phyloP scores from a whole-genome alignment of 1,140 invertebrate species.

The Platyura marginata region DNA sequence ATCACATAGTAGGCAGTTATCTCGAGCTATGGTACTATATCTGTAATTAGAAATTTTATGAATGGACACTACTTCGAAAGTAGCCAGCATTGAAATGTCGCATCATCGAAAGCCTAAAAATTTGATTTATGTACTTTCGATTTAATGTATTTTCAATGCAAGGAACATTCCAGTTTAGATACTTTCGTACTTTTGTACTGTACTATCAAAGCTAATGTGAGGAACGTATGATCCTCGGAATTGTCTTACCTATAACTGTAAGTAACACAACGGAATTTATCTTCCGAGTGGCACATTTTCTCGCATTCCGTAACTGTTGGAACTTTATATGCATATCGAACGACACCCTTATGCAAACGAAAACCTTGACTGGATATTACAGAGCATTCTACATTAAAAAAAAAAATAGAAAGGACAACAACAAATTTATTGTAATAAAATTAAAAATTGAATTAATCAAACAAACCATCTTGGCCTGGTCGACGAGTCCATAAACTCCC shows the following conservation, averaged over 20 bases:
- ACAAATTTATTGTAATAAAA: neutral
- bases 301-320: constrained; percentile 54
- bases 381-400: constrained; percentile 42
- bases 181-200: too few relatives aligned
- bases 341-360: constrained; percentile 39
- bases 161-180: too few relatives aligned
- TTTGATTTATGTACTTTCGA: too few relatives aligned
- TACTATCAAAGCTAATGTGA: neutral
- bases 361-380: constrained; percentile 51
- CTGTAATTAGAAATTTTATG: too few relatives aligned
- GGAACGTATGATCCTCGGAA: constrained; percentile 1
- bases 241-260: constrained; percentile 49
- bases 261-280: constrained; percentile 46
- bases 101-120: too few relatives aligned
- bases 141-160: too few relatives aligned
- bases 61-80: too few relatives aligned
- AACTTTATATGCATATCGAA: constrained; percentile 40
- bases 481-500: constrained; percentile 18
- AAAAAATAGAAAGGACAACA: neutral
- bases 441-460: neutral
- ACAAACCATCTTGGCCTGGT: constrained; percentile 19
- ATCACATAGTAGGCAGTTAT: constrained; percentile 60
- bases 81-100: too few relatives aligned
- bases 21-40: constrained; percentile 20
- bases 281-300: constrained; percentile 46